A percentile compares a stretch with the other conserved stretches of the same genome.
phyloP scores from a whole-genome alignment of 2,888 invertebrate species.

The Drosophila eohydei region DNA sequence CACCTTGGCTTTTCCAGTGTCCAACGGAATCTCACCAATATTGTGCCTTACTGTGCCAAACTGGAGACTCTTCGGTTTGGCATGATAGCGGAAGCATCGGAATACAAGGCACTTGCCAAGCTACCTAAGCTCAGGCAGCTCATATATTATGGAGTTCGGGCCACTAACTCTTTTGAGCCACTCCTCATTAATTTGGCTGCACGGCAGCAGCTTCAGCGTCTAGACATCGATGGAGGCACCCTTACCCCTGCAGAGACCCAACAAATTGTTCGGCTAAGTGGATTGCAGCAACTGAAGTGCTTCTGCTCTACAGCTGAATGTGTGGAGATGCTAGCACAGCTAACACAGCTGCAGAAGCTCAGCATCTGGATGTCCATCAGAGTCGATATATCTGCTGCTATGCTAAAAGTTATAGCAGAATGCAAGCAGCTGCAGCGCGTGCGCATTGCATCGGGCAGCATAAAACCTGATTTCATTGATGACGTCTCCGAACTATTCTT shows the following conservation, averaged over 20 bases:
- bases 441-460: slow-evolving; percentile 44
- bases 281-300: slow-evolving; percentile 55
- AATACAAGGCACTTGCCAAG: slow-evolving; percentile 39
- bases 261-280: slow-evolving; percentile 46
- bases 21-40: slow-evolving; percentile 31
- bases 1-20: slow-evolving; percentile 47
- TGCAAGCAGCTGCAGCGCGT: slow-evolving; percentile 47
- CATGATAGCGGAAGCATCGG: slow-evolving; percentile 41
- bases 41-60: slow-evolving; percentile 50
- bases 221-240: slow-evolving; percentile 65
- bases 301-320: slow-evolving; percentile 50
- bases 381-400: slow-evolving; percentile 49
- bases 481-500: slow-evolving; percentile 34
- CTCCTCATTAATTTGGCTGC: slow-evolving; percentile 42
- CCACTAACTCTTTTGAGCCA: slow-evolving; percentile 54
- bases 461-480: slow-evolving; percentile 33
- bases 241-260: slow-evolving; percentile 40
- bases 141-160: slow-evolving; percentile 50
- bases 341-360: slow-evolving; percentile 46
- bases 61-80: slow-evolving; percentile 58
- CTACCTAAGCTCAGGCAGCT: slow-evolving; percentile 52
- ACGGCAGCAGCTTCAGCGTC: slow-evolving; percentile 36
- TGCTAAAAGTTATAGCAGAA: slow-evolving; percentile 41
- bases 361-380: slow-evolving; percentile 61
- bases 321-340: slow-evolving; percentile 41